phyloP scores from a whole-genome alignment of 2,888 invertebrate genomes.

The Ormyrus rosae region DNA sequence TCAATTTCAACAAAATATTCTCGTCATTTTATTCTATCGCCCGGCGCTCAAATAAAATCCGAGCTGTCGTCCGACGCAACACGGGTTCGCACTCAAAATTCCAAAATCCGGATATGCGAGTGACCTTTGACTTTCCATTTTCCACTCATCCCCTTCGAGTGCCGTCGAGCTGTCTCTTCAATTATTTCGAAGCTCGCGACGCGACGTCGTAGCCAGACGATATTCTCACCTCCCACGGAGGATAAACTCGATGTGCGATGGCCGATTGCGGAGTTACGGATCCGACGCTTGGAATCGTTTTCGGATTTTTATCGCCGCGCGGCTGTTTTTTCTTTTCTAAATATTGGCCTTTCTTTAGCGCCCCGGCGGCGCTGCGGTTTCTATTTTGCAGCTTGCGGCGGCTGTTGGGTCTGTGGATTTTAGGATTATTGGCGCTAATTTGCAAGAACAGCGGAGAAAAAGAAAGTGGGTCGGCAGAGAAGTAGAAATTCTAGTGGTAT shows the following conservation, averaged over 20 bases:
- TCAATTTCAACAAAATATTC: no score
- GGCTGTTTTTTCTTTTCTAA: not conserved
- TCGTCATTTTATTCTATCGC: no score
- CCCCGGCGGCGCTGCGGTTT: no score
- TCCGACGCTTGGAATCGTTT: conserved; percentile 24
- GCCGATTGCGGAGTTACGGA: not conserved
- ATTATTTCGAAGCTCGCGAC: not conserved
- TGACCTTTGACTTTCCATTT: not conserved
- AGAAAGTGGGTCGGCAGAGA: no score
- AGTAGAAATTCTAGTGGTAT: not conserved
- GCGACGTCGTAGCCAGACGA: not conserved
- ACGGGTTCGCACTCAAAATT: conserved; percentile 5
- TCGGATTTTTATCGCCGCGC: conserved; percentile 23
- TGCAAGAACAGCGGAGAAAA: no score
- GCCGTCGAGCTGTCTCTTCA: not conserved
- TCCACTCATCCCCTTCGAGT: not conserved
- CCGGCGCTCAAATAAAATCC: no score
- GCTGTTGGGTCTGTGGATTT: no score
- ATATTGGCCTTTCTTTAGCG: no score
- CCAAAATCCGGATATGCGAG: not conserved
- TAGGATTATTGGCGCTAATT: no score
- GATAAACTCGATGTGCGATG: conserved; percentile 38
- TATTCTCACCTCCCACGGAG: not conserved
- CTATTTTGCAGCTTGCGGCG: no score
- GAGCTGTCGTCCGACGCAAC: not conserved